These are phyloP conservation scores for Phaedon cochleariae DNA, from an alignment of 2,888 invertebrate genomes.

Conservation along the genomic window DNA sequence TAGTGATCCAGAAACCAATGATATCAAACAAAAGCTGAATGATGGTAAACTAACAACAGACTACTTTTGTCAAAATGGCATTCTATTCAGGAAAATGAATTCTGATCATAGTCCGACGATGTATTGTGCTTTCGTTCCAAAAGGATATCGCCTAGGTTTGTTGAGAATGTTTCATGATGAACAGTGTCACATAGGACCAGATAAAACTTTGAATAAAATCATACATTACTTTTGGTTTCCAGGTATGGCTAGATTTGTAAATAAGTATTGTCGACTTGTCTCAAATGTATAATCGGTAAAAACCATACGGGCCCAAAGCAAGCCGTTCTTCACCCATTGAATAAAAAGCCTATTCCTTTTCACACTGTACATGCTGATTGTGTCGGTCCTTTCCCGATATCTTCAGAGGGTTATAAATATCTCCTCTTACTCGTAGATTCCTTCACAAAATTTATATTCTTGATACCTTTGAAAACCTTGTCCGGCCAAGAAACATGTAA, in stretches of 20 bases:
- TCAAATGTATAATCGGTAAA: too few species aligned
- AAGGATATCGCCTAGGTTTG: constrained; percentile 31
- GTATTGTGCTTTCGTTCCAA: constrained; percentile 29
- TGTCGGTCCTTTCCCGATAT: background rate
- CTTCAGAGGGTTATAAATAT: background rate
- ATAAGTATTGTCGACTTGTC: too few species aligned
- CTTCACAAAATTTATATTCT: constrained; percentile 32
- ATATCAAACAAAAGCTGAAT: constrained; percentile 18
- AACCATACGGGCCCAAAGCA: too few species aligned
- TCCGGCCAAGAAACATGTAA: constrained; percentile 17
- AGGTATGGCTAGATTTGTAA: constrained; percentile 5
- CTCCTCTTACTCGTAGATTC: constrained; percentile 20
- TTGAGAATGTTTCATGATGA: too few species aligned
- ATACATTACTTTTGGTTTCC: constrained; percentile 32
- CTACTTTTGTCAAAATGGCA: constrained; percentile 25
- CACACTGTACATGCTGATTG: too few species aligned
- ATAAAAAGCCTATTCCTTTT: too few species aligned
- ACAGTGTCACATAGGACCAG: constrained; percentile 30
- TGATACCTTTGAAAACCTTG: constrained; percentile 32
- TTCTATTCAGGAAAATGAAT: constrained; percentile 26
- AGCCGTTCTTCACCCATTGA: too few species aligned
- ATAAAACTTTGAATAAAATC: constrained; percentile 20
- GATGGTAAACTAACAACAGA: constrained; percentile 19
- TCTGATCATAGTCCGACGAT: constrained; percentile 21
- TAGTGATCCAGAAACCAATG: constrained; percentile 17